Percentiles rank a stretch among this genome's conserved stretches.
Conservation (phyloP, 2,113 vertebrate genomes). For the Apus apus region DNA sequence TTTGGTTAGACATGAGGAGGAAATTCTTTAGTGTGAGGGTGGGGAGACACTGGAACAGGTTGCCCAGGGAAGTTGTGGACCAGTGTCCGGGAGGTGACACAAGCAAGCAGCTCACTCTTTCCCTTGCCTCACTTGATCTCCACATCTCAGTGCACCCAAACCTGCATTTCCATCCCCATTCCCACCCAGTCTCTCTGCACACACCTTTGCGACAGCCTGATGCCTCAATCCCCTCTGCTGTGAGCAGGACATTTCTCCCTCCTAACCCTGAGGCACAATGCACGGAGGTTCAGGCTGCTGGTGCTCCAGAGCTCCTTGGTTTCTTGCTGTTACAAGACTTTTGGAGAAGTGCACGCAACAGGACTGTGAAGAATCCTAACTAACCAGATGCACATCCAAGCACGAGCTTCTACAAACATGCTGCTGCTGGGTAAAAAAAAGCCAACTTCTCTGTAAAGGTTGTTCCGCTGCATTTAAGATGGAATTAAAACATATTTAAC, state of each 20-base stretch:
- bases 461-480: neutral
- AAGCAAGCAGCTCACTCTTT: neutral
- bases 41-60: no score
- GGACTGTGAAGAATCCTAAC: neutral
- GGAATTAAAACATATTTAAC: constrained; percentile 32
- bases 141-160: neutral
- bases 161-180: neutral
- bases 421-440: neutral
- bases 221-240: neutral
- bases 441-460: neutral
- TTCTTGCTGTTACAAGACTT: neutral
- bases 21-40: no score
- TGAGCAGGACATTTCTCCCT: neutral
- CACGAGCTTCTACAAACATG: neutral
- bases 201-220: neutral
- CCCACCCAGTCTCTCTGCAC: neutral
- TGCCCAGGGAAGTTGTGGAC: no score
- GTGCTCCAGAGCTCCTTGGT: neutral
- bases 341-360: neutral
- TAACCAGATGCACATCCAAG: neutral
- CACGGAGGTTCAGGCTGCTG: neutral
- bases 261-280: neutral
- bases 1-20: no score
- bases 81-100: neutral
- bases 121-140: neutral